phyloP scores from a whole-genome alignment of 2,797 vertebrate species.

The Cyclopterus lumpus region DNA sequence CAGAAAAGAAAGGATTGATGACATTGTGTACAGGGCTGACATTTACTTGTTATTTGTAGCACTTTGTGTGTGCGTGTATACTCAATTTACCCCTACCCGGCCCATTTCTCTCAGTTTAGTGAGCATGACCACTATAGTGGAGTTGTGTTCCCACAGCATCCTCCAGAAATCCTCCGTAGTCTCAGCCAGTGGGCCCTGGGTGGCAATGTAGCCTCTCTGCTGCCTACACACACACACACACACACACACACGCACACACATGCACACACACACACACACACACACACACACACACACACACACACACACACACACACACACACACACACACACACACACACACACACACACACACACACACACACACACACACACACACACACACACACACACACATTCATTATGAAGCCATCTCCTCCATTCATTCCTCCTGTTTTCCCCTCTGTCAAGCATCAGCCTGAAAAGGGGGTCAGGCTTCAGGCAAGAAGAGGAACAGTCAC shows the following conservation, averaged over 20 bases:
- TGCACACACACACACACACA: conserved; percentile 51
- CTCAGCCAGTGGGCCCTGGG: conserved; percentile 95
- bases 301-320: too few species aligned
- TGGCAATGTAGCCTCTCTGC: conserved; percentile 96
- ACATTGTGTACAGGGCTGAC: neutral
- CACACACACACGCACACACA: conserved; percentile 27
- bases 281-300: conserved; percentile 43
- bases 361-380: conserved; percentile 52
- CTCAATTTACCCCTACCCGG: conserved; percentile 79
- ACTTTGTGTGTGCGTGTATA: neutral
- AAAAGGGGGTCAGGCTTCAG: conserved; percentile 64
- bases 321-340: conserved; percentile 48
- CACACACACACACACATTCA: conserved; percentile 25
- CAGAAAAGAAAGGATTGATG: neutral
- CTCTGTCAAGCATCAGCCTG: conserved; percentile 52
- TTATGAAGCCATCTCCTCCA: conserved; percentile 33
- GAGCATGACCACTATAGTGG: conserved; percentile 98
- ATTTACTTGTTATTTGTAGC: neutral
- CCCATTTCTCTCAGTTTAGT: conserved; percentile 98
- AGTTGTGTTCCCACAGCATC: conserved; percentile 99
- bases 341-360: conserved; percentile 56
- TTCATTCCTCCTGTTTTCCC: conserved; percentile 33
- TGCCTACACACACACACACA: conserved; percentile 83
- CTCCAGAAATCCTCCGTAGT: conserved; percentile 99
- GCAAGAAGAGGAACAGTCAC: conserved; percentile 61